Evolutionary conservation across 2,797 vertebrate genomes (phyloP).

Genomic region (Hephaestus fuliginosus): DNA sequence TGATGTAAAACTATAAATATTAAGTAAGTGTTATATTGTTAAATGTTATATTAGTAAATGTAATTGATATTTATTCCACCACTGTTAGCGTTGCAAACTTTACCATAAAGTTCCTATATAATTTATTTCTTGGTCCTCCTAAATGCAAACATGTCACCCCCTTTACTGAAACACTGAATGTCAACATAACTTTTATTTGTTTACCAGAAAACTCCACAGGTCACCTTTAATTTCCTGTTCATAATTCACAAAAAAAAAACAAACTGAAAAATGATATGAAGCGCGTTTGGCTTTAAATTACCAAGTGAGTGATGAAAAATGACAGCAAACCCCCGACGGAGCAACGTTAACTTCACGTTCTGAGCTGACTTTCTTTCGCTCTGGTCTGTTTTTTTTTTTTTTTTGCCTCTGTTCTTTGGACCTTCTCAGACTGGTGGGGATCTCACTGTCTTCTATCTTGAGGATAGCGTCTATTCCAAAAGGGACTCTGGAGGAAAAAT

Average conservation of each 20-base stretch:
- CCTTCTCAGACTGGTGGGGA: slow-evolving; percentile 1
- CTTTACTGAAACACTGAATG: not conserved
- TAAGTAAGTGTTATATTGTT: not conserved
- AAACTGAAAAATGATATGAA: too few relatives aligned
- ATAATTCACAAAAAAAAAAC: not conserved
- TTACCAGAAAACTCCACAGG: not conserved
- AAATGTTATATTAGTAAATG: not conserved
- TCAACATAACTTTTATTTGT: slow-evolving; percentile 4
- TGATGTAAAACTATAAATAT: too few relatives aligned
- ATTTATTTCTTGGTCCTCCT: not conserved
- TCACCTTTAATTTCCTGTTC: slow-evolving; percentile 13
- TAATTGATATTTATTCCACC: not conserved
- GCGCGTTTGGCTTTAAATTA: not conserved
- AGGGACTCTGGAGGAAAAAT: slow-evolving; percentile 3
- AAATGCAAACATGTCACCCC: not conserved
- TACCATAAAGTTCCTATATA: not conserved
- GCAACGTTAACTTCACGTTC: not conserved
- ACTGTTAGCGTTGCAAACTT: not conserved
- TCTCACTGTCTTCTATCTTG: not conserved
- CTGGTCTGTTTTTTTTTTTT: not conserved
- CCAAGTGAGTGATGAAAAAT: not conserved
- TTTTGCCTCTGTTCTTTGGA: not conserved
- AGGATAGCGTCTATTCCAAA: slow-evolving; percentile 16
- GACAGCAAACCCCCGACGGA: not conserved
- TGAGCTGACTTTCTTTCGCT: not conserved